Evolutionary conservation across 2,113 vertebrate species (phyloP).

Genomic region (Triplophysa dalaica): DNA sequence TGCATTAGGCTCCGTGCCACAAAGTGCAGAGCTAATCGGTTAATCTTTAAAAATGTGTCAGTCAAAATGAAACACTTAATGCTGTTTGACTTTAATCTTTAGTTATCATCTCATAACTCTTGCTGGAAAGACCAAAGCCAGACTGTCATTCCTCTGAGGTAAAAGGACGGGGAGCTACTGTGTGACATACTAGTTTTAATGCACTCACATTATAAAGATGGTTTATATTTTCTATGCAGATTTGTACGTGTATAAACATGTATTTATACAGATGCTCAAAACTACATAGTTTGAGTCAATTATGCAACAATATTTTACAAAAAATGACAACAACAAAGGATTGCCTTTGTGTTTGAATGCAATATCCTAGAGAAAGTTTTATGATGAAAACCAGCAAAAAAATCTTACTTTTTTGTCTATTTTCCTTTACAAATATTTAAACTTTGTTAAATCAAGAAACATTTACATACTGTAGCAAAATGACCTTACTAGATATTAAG

Average conservation of each 20-base stretch:
- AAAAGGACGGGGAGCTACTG: not conserved
- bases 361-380: too few relatives aligned
- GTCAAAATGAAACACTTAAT: slow-evolving; percentile 52
- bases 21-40: slow-evolving; percentile 48
- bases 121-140: slow-evolving; percentile 10
- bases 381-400: too few relatives aligned
- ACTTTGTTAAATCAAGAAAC: too few relatives aligned
- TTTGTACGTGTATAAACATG: not conserved
- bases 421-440: too few relatives aligned
- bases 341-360: too few relatives aligned
- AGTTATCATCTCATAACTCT: slow-evolving; percentile 36
- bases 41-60: slow-evolving; percentile 47
- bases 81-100: slow-evolving; percentile 46
- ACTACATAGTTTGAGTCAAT: not conserved
- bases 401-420: too few relatives aligned
- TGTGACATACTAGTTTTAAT: too few relatives aligned
- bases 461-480: too few relatives aligned
- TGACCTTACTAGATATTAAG: too few relatives aligned
- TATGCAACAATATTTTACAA: not conserved
- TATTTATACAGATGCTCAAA: not conserved
- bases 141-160: not conserved
- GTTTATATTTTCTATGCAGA: not conserved
- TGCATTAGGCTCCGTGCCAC: not conserved
- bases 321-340: too few relatives aligned
- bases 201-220: too few relatives aligned